Percentiles rank a stretch among this genome's conserved stretches.
These are phyloP conservation scores for Capitulum mitella DNA, from an alignment of 2,888 invertebrate genomes.

Conservation along the genomic window DNA sequence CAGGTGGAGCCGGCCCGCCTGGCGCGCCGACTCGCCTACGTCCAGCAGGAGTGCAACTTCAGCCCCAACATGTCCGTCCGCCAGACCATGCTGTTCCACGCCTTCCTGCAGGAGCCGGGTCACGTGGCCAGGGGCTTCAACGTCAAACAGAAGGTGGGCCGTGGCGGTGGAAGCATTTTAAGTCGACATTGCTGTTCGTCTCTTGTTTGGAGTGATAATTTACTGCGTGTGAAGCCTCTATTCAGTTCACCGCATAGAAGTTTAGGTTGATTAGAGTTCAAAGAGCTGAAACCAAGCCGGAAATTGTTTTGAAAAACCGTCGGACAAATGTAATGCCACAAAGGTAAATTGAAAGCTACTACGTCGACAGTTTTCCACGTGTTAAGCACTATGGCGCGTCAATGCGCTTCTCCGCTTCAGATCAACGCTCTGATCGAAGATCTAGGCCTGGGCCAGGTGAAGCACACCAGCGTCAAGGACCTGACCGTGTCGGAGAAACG, in stretches of 20 bases:
- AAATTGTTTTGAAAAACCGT: too few relatives aligned
- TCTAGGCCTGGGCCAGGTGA: constrained; percentile 78
- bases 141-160: constrained; percentile 60
- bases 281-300: too few relatives aligned
- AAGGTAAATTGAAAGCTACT: too few relatives aligned
- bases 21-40: constrained; percentile 63
- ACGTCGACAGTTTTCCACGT: too few relatives aligned
- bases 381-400: too few relatives aligned
- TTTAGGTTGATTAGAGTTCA: too few relatives aligned
- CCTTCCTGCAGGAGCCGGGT: constrained; percentile 58
- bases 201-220: constrained; percentile 36
- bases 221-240: too few relatives aligned
- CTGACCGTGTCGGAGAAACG: constrained; percentile 81
- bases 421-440: constrained; percentile 85
- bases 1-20: constrained; percentile 62
- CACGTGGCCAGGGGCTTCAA: constrained; percentile 53
- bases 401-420: constrained; percentile 47
- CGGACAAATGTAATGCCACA: not conserved
- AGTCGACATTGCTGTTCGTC: too few relatives aligned
- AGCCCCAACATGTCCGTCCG: constrained; percentile 82
- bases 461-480: constrained; percentile 74
- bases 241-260: too few relatives aligned
- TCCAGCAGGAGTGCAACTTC: constrained; percentile 65
- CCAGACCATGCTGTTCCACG: constrained; percentile 77
- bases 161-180: not conserved